Conservation (phyloP, 2,113 vertebrate species). For the Psittacula cyanocephala region DNA sequence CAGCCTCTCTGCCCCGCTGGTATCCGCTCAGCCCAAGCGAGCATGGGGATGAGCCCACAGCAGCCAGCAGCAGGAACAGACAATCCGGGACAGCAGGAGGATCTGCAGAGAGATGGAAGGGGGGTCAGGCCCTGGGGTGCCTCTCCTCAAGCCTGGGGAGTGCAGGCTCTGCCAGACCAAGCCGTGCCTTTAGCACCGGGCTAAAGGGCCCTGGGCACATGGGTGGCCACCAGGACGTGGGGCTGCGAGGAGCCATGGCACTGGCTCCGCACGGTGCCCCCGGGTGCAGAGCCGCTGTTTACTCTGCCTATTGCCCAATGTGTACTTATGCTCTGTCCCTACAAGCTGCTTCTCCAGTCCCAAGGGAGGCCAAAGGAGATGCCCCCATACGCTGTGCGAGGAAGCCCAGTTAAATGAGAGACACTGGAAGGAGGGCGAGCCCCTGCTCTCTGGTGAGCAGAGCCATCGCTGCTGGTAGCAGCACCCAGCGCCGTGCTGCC, state of each 20-base stretch:
- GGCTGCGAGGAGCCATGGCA: accelerated
- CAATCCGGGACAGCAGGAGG: neutral
- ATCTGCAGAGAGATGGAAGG: neutral
- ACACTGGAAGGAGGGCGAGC: neutral
- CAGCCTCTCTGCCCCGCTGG: neutral
- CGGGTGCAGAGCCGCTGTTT: neutral
- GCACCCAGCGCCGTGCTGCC: accelerated
- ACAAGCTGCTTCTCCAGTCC: neutral
- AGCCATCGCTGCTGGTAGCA: neutral
- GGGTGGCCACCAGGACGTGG: neutral
- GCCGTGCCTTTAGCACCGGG: accelerated
- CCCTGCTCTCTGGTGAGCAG: neutral
- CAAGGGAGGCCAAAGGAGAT: neutral
- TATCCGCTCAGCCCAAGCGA: neutral
- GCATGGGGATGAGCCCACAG: neutral
- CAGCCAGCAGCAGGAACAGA: neutral
- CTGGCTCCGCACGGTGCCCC: accelerated
- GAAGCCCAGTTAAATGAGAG: neutral
- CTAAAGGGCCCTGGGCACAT: neutral
- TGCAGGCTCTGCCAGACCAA: accelerated
- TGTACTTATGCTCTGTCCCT: neutral
- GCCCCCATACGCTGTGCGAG: accelerated
- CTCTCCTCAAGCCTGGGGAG: neutral
- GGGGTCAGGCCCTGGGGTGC: neutral
- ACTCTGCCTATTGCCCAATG: constrained; percentile 33